Conservation (phyloP, 2,888 invertebrate genomes). For the Cartodere bifasciata region DNA sequence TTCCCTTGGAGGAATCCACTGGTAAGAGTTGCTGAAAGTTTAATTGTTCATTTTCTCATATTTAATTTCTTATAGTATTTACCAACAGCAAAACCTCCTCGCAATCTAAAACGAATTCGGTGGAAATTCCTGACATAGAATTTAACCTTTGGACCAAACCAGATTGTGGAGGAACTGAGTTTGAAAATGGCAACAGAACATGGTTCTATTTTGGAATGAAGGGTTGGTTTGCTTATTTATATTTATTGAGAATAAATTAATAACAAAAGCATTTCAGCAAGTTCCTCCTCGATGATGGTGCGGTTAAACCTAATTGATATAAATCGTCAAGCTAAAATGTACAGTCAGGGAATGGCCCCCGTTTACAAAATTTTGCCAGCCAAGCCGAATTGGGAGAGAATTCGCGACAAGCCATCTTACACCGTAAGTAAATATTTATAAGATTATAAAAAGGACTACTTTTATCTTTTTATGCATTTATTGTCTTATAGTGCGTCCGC, state of each 20-base stretch:
- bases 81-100: no score
- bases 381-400: constrained; percentile 71
- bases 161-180: constrained; percentile 77
- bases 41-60: constrained; percentile 5
- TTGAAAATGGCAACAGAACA: constrained; percentile 79
- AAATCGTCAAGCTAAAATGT: constrained; percentile 83
- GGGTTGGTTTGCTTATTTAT: constrained; percentile 30
- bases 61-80: neutral
- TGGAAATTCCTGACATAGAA: constrained; percentile 57
- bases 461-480: no score
- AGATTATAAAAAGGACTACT: no score
- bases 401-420: constrained; percentile 66
- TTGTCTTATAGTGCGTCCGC: no score
- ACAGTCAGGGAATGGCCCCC: constrained; percentile 82
- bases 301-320: constrained; percentile 77
- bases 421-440: no score
- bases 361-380: constrained; percentile 65
- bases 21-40: constrained; percentile 41
- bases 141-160: constrained; percentile 85
- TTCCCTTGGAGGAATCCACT: constrained; percentile 45
- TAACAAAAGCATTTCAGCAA: constrained; percentile 26
- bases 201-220: constrained; percentile 85
- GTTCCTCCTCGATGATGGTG: constrained; percentile 43
- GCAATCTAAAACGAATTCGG: no score
- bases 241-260: constrained; percentile 7